A percentile compares a stretch with the other conserved stretches of the same genome.
These are phyloP conservation scores for Euphonia xanthogaster DNA, from an alignment of 2,797 vertebrate species.

Conservation along the genomic window DNA sequence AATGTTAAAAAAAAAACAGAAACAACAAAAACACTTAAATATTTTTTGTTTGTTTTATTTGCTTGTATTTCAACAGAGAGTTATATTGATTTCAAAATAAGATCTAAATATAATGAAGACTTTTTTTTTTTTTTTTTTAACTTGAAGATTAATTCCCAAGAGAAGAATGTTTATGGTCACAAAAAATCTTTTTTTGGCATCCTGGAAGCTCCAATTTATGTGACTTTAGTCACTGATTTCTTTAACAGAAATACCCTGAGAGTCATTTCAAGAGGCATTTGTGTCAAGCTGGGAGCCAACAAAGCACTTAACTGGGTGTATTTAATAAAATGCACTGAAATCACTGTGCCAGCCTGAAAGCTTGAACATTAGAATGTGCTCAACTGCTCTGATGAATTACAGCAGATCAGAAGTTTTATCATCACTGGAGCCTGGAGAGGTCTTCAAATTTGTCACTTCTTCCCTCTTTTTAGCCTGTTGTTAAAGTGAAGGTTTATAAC, in stretches of 20 bases:
- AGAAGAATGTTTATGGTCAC: not conserved
- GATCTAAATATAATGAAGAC: not conserved
- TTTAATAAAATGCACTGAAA: not conserved
- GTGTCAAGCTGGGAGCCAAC: constrained; percentile 8
- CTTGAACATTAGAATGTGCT: not conserved
- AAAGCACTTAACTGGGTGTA: constrained; percentile 15
- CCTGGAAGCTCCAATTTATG: not conserved
- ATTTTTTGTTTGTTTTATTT: not conserved
- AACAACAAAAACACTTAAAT: not conserved
- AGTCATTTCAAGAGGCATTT: constrained; percentile 7
- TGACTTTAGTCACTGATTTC: not conserved
- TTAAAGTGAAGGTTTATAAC: not conserved
- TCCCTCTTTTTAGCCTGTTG: not conserved
- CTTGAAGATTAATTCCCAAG: not conserved
- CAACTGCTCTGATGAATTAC: not conserved
- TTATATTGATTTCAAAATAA: not conserved
- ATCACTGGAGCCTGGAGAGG: not conserved
- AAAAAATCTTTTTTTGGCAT: not conserved
- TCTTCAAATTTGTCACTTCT: not conserved
- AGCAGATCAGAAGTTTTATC: not conserved
- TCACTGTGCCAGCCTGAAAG: not conserved
- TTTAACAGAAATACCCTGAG: not conserved
- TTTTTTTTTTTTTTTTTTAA: fast-evolving
- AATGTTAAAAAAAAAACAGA: not conserved
- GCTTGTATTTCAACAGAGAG: not conserved